A percentile compares a stretch with the other conserved stretches of the same genome.
These are phyloP conservation scores for Bergia sp. DNA, from an alignment of 92 coral and sea anemone species.

Conservation along the genomic window DNA sequence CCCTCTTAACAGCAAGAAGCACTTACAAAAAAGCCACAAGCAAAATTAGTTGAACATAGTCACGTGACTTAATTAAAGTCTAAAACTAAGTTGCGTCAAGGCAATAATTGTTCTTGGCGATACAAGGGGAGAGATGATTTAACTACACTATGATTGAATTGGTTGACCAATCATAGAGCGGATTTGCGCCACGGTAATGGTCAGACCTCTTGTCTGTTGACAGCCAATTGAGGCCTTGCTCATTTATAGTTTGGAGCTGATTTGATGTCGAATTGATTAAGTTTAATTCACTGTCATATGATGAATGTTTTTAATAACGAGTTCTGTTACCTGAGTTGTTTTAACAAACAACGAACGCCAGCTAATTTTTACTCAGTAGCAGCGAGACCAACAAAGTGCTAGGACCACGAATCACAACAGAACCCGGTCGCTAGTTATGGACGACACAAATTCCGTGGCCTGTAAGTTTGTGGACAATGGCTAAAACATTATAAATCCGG, in stretches of 20 bases:
- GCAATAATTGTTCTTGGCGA: constrained; percentile 75
- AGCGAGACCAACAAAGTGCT: constrained; percentile 55
- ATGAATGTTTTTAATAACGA: constrained; percentile 91
- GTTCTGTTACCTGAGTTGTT: constrained; percentile 82
- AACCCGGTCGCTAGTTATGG: constrained; percentile 27
- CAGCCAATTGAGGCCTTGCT: constrained; percentile 88
- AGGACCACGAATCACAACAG: constrained; percentile 27
- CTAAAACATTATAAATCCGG: constrained; percentile 37
- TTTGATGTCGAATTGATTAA: constrained; percentile 96
- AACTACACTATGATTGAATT: constrained; percentile 71
- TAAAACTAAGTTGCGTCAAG: constrained; percentile 64
- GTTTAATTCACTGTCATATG: constrained; percentile 90
- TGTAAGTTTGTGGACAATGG: constrained; percentile 30
- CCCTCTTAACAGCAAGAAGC: constrained; percentile 59
- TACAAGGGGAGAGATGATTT: constrained; percentile 81
- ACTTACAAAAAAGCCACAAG: constrained; percentile 66
- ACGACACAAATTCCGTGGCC: constrained; percentile 36
- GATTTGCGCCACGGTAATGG: constrained; percentile 71
- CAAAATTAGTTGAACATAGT: constrained; percentile 62
- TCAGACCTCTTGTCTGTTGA: constrained; percentile 83
- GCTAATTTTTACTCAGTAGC: constrained; percentile 76
- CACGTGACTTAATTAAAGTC: constrained; percentile 91
- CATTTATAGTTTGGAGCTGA: constrained; percentile 96
- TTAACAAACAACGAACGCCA: constrained; percentile 77
- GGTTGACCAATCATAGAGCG: constrained; percentile 69